Conservation (phyloP, 2,113 vertebrate species). For the Apaloderma vittatum region DNA sequence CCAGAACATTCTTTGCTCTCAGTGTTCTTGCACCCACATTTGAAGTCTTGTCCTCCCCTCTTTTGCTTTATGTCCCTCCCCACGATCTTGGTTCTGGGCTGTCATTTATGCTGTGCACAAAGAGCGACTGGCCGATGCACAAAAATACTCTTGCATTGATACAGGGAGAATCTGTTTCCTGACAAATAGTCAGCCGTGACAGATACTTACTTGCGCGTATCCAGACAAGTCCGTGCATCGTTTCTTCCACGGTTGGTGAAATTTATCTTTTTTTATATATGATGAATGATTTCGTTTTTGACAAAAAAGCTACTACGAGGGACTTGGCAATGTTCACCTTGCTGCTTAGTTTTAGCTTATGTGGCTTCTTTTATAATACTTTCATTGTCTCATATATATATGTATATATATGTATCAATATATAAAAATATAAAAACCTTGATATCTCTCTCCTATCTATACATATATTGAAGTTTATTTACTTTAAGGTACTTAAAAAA, state of each 20-base stretch:
- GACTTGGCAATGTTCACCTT: neutral
- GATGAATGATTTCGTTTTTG: neutral
- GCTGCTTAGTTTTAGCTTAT: neutral
- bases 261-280: neutral
- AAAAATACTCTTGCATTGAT: neutral
- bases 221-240: neutral
- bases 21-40: fast-evolving
- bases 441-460: neutral
- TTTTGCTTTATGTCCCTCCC: neutral
- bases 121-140: neutral
- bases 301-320: neutral
- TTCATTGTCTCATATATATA: neutral
- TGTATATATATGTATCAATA: neutral
- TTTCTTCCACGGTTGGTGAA: neutral
- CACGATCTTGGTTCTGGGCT: neutral
- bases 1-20: neutral
- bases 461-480: neutral
- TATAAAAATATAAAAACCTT: neutral
- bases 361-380: neutral
- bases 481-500: neutral
- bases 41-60: neutral
- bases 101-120: fast-evolving
- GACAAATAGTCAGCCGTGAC: neutral
- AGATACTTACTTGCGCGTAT: neutral
- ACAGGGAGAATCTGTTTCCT: neutral